Conservation (phyloP, 2,113 vertebrate genomes). For the Psittacara wagleri region DNA sequence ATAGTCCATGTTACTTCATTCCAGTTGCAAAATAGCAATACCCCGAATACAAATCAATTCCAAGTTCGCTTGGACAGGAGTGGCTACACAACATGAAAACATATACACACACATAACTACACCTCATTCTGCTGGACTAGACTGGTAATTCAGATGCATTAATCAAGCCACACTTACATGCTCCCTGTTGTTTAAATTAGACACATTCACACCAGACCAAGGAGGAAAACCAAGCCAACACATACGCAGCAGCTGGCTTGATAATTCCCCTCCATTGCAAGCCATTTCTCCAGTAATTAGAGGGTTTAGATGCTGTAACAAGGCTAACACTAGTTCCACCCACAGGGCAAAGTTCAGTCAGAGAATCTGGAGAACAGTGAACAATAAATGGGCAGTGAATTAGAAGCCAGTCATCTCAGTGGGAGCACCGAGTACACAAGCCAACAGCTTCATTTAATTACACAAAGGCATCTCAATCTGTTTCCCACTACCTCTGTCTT, state of each 20-base stretch:
- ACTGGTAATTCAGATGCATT: background rate
- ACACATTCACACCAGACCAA: background rate
- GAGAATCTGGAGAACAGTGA: background rate
- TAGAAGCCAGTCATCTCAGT: background rate
- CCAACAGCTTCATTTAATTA: slow-evolving; percentile 14
- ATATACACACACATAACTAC: background rate
- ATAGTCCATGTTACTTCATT: background rate
- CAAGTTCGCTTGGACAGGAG: background rate
- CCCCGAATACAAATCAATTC: background rate
- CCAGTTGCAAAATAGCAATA: background rate
- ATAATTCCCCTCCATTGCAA: background rate
- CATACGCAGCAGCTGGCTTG: background rate
- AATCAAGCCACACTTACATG: background rate
- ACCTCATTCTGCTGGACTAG: background rate
- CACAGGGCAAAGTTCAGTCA: slow-evolving; percentile 26
- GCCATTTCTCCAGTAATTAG: background rate
- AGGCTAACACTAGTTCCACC: background rate
- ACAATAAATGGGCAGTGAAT: background rate
- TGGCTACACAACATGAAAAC: background rate
- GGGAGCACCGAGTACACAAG: slow-evolving; percentile 21
- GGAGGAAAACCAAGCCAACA: background rate
- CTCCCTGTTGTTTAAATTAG: background rate
- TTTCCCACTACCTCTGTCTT: background rate
- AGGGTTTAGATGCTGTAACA: slow-evolving; percentile 16
- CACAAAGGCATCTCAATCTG: background rate